These are phyloP conservation scores for Vicugna pacos DNA, from an alignment of 2,113 vertebrate genomes.

Conservation along the genomic window DNA sequence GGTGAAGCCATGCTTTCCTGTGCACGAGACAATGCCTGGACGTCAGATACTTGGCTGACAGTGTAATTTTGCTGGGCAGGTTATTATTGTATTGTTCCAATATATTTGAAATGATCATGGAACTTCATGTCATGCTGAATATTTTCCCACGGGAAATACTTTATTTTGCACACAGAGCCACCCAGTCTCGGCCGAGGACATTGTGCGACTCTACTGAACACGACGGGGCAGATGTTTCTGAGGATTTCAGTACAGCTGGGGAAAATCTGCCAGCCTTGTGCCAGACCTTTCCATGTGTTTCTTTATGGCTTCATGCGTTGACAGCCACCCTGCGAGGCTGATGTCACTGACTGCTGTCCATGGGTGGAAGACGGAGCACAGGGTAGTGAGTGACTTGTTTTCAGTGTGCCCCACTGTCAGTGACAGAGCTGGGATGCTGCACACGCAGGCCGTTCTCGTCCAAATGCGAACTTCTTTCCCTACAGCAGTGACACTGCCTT, in stretches of 20 bases:
- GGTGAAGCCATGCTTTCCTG: slow-evolving; percentile 27
- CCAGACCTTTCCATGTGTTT: not conserved
- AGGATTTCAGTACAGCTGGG: not conserved
- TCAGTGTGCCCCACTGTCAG: not conserved
- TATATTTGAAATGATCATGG: slow-evolving; percentile 37
- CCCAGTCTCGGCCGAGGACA: not conserved
- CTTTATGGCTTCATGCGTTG: not conserved
- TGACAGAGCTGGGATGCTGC: not conserved
- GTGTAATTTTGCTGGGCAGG: not conserved
- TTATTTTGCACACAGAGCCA: not conserved
- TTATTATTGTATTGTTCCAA: not conserved
- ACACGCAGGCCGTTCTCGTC: not conserved
- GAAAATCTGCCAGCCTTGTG: not conserved
- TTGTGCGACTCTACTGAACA: not conserved
- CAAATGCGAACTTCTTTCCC: not conserved
- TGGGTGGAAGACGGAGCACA: not conserved
- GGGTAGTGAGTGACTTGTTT: not conserved
- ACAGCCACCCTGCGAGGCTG: not conserved
- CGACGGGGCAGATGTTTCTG: slow-evolving; percentile 22
- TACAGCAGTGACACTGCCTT: not conserved
- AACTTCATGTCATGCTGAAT: not conserved
- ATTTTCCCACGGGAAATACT: not conserved
- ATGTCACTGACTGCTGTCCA: not conserved
- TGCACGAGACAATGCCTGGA: not conserved
- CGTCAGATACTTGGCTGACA: not conserved